Evolutionary conservation across 2,888 invertebrate genomes (phyloP).

Genomic region (Conops quadrifasciatus): DNA sequence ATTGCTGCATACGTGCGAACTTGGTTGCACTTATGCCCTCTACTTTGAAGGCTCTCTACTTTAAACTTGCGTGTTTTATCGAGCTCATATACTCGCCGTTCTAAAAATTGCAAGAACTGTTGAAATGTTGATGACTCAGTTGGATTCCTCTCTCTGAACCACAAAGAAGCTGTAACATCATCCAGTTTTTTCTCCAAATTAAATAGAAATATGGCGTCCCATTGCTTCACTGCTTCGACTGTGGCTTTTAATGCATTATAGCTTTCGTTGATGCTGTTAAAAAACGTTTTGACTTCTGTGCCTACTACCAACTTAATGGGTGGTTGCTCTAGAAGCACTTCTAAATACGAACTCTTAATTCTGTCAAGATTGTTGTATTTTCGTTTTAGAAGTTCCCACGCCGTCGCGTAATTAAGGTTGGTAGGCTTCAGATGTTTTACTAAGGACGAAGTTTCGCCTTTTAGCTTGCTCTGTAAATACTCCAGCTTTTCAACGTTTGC

Average conservation of each 20-base stretch:
- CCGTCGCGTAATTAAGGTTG: slow-evolving; percentile 36
- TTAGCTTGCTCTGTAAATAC: slow-evolving; percentile 31
- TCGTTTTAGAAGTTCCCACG: slow-evolving; percentile 31
- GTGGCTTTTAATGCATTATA: slow-evolving; percentile 29
- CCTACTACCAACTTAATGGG: slow-evolving; percentile 18
- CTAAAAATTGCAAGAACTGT: no score
- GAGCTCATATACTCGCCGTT: no score
- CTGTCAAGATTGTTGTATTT: slow-evolving; percentile 38
- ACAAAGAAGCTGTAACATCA: no score
- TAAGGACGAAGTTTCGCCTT: no score
- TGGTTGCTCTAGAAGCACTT: slow-evolving; percentile 32
- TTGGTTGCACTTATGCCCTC: background rate
- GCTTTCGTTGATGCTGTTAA: slow-evolving; percentile 26
- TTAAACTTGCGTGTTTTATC: no score
- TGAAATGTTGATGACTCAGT: no score
- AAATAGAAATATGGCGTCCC: no score
- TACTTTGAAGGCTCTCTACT: background rate
- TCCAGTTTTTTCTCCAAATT: no score
- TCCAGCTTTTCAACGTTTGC: slow-evolving; percentile 34
- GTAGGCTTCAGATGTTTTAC: slow-evolving; percentile 30
- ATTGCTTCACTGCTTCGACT: slow-evolving; percentile 21
- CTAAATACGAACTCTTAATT: slow-evolving; percentile 34
- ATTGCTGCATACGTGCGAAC: slow-evolving; percentile 8
- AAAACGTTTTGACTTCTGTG: slow-evolving; percentile 32
- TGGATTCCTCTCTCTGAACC: no score